A percentile compares a stretch with the other conserved stretches of the same genome.
Conservation (phyloP, 2,113 vertebrate species). For the Vulpes vulpes region DNA sequence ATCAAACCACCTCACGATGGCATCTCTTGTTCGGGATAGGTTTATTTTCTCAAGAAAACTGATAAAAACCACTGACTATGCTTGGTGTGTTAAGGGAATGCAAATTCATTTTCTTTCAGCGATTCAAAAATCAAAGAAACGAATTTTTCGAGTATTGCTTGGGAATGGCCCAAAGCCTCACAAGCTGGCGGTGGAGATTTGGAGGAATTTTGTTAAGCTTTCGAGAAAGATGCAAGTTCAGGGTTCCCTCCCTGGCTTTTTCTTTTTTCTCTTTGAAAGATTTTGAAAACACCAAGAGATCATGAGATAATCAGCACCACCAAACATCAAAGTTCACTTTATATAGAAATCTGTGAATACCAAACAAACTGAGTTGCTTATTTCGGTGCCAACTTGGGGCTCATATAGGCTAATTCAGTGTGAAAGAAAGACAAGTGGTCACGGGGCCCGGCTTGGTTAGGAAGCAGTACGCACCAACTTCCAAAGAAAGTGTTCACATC, state of each 20-base stretch:
- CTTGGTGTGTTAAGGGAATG: background rate
- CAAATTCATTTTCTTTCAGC: background rate
- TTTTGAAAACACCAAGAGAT: background rate
- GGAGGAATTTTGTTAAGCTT: background rate
- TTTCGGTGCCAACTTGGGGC: background rate
- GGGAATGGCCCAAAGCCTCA: background rate
- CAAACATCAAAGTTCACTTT: background rate
- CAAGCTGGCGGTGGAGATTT: background rate
- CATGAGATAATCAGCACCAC: background rate
- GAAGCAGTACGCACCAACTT: background rate
- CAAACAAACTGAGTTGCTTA: background rate
- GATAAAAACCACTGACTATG: background rate
- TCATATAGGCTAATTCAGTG: background rate
- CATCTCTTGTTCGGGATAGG: background rate
- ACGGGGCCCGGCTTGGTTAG: background rate
- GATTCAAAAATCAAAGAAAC: background rate
- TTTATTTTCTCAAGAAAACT: conserved; percentile 66
- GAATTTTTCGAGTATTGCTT: background rate
- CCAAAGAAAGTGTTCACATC: background rate
- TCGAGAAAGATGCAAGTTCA: background rate
- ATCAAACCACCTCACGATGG: background rate
- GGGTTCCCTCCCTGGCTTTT: background rate
- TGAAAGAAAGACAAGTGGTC: background rate
- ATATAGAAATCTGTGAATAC: background rate
- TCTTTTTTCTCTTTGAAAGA: background rate